These are phyloP conservation scores for Lethrus apterus DNA, from an alignment of 1,140 invertebrate species.

Conservation along the genomic window DNA sequence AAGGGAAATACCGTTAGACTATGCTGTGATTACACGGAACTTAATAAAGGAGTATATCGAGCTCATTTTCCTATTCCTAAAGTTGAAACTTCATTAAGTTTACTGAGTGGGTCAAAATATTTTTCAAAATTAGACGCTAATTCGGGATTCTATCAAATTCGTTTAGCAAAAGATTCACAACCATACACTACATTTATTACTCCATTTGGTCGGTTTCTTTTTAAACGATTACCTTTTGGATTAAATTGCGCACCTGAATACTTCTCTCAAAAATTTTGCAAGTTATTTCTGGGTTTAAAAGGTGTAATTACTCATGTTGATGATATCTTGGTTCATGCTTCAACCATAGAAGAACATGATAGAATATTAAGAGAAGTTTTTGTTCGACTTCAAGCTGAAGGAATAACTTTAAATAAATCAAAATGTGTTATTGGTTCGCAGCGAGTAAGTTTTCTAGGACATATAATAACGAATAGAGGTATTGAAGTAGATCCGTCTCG, in stretches of 20 bases:
- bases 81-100: conserved; percentile 25
- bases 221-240: conserved; percentile 25
- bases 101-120: conserved; percentile 16
- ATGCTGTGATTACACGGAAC: conserved; percentile 6
- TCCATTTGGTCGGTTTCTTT: conserved; percentile 26
- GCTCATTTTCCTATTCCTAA: conserved; percentile 24
- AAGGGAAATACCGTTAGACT: conserved; percentile 28
- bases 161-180: conserved; percentile 16
- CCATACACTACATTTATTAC: conserved; percentile 25
- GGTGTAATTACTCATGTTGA: conserved; percentile 28
- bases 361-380: conserved; percentile 24
- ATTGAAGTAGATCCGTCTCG: conserved; percentile 31
- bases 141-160: conserved; percentile 17
- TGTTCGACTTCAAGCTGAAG: conserved; percentile 20
- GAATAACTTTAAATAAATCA: conserved; percentile 28
- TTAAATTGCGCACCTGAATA: conserved; percentile 25
- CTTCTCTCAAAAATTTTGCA: conserved; percentile 24
- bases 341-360: conserved; percentile 27
- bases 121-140: conserved; percentile 26
- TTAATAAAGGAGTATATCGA: conserved; percentile 7
- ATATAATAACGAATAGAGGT: conserved; percentile 26
- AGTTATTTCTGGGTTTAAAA: conserved; percentile 24
- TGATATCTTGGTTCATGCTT: conserved; percentile 30
- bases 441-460: conserved; percentile 30
- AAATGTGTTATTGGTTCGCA: conserved; percentile 27